These are phyloP conservation scores for Centrocercus urophasianus DNA, from an alignment of 2,113 vertebrate genomes.

Conservation along the genomic window DNA sequence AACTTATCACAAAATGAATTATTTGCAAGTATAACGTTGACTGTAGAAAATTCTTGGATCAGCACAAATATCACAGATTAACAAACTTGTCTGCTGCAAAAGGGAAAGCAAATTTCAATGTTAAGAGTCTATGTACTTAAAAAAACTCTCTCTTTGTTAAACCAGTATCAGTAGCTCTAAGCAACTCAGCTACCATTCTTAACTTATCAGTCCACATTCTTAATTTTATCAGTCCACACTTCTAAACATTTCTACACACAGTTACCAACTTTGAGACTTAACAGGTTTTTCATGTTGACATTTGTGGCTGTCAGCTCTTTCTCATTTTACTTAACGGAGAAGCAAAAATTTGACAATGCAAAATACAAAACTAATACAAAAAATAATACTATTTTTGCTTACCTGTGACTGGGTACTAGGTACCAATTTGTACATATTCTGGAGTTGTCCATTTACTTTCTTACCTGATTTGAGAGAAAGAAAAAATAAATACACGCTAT, in stretches of 20 bases:
- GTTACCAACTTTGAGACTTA: neutral
- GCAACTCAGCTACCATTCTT: neutral
- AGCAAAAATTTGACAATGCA: neutral
- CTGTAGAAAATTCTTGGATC: neutral
- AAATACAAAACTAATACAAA: neutral
- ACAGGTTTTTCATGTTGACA: neutral
- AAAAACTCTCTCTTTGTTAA: neutral
- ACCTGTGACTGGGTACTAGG: slow-evolving; percentile 78
- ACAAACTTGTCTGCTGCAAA: neutral
- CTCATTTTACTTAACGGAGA: neutral
- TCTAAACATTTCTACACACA: neutral
- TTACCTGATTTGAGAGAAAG: slow-evolving; percentile 72
- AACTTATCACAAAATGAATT: neutral
- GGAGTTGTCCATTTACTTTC: slow-evolving; percentile 81
- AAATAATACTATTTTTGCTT: slow-evolving; percentile 40
- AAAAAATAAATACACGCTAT: neutral
- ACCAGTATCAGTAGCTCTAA: neutral
- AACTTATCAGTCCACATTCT: neutral
- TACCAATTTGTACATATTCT: slow-evolving; percentile 79
- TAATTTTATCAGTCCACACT: neutral
- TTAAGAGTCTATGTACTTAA: neutral
- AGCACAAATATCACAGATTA: neutral
- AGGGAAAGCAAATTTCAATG: neutral
- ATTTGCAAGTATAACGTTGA: neutral
- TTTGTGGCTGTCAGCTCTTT: neutral